A percentile compares a stretch with the other conserved stretches of the same genome.
These are phyloP conservation scores for Ichneumoninae sp. DNA, from an alignment of 2,888 invertebrate genomes.

Conservation along the genomic window DNA sequence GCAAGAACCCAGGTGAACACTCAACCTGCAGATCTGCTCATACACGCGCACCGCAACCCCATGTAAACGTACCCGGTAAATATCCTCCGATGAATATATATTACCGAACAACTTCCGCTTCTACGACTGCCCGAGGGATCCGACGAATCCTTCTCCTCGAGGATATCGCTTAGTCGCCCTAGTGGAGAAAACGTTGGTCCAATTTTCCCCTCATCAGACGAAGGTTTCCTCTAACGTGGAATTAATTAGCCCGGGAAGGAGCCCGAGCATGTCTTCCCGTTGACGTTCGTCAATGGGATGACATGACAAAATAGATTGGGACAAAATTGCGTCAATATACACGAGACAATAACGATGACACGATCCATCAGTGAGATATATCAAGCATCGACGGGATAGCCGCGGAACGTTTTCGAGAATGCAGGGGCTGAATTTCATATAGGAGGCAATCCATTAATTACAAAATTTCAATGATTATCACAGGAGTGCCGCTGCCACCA, in stretches of 20 bases:
- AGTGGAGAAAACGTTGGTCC: constrained; percentile 65
- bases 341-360: constrained; percentile 11
- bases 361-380: neutral
- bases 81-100: constrained; percentile 40
- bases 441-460: constrained; percentile 29
- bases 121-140: constrained; percentile 34
- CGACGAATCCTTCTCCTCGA: constrained; percentile 43
- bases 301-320: constrained; percentile 32
- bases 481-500: constrained; percentile 17
- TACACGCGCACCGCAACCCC: constrained; percentile 17
- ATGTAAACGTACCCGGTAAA: constrained; percentile 53
- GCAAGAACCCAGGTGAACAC: constrained; percentile 74
- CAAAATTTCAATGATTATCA: constrained; percentile 37
- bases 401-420: neutral
- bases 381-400: neutral
- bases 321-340: constrained; percentile 30
- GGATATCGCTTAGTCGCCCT: constrained; percentile 43
- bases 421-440: neutral
- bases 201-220: constrained; percentile 61
- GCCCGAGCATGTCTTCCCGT: constrained; percentile 16
- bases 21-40: constrained; percentile 24
- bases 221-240: constrained; percentile 29
- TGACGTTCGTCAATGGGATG: neutral
- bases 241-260: constrained; percentile 22
- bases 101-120: constrained; percentile 32